Percentiles rank a stretch among this genome's conserved stretches.
Conservation (phyloP, 2,113 vertebrate genomes). For the Syrrhaptes paradoxus region DNA sequence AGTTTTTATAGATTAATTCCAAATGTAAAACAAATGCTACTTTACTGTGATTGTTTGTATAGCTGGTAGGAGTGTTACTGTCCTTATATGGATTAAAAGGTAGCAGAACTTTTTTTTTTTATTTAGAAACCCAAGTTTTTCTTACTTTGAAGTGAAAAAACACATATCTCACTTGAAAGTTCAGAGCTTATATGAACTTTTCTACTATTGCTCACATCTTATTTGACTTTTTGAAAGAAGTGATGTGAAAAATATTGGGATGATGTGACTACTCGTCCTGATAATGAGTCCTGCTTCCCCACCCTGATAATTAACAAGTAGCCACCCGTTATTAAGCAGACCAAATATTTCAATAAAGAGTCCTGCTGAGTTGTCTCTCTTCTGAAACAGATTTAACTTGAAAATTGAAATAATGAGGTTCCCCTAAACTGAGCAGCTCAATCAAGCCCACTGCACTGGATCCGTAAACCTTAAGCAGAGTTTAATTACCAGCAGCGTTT, state of each 20-base stretch:
- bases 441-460: not conserved
- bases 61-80: not conserved
- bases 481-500: constrained; percentile 29
- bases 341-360: constrained; percentile 55
- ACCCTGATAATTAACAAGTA: constrained; percentile 73
- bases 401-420: constrained; percentile 69
- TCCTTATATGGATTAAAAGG: not conserved
- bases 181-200: constrained; percentile 42
- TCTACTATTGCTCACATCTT: constrained; percentile 67
- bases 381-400: constrained; percentile 37
- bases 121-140: not conserved
- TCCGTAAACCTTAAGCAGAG: not conserved
- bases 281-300: constrained; percentile 72
- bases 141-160: not conserved
- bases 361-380: constrained; percentile 39
- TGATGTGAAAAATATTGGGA: constrained; percentile 73
- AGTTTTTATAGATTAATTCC: constrained; percentile 61
- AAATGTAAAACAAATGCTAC: constrained; percentile 33
- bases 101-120: not conserved
- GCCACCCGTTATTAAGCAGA: constrained; percentile 67
- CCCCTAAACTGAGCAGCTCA: constrained; percentile 20
- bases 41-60: not conserved
- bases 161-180: not conserved
- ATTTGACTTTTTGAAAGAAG: constrained; percentile 65
- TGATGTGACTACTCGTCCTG: constrained; percentile 79